Conservation (phyloP, 1,140 invertebrate species). For the Zaprionus inermis region DNA sequence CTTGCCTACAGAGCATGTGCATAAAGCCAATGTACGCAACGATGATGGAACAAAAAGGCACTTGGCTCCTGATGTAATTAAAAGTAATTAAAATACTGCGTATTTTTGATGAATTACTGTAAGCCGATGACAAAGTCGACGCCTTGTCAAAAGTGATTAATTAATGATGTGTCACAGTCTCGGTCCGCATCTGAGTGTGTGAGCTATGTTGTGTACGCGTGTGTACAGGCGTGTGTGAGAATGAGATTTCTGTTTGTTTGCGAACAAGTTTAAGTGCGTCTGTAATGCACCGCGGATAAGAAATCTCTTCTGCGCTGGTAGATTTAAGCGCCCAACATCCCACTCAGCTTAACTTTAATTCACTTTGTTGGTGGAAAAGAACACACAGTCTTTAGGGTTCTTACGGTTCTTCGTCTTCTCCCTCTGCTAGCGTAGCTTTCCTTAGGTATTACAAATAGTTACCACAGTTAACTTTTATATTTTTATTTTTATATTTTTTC, state of each 20-base stretch:
- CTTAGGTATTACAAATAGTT: background rate
- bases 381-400: background rate
- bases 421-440: background rate
- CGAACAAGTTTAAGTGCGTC: constrained; percentile 3
- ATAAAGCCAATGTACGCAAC: constrained; percentile 15
- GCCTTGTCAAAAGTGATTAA: constrained; percentile 61
- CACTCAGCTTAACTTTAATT: background rate
- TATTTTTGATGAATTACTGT: constrained; percentile 52
- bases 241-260: constrained; percentile 19
- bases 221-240: background rate
- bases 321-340: background rate
- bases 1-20: constrained; percentile 10
- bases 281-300: constrained; percentile 8
- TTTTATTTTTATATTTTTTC: background rate
- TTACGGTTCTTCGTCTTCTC: background rate
- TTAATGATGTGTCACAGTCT: constrained; percentile 29
- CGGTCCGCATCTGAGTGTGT: background rate
- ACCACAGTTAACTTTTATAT: background rate
- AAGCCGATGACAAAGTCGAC: constrained; percentile 48
- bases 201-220: background rate
- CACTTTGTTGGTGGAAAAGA: background rate
- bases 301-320: constrained; percentile 12
- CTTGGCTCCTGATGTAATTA: constrained; percentile 49
- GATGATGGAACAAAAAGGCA: constrained; percentile 28
- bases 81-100: constrained; percentile 66